Evolutionary conservation across 2,888 invertebrate genomes (phyloP).

Genomic region (Heliconius sara): DNA sequence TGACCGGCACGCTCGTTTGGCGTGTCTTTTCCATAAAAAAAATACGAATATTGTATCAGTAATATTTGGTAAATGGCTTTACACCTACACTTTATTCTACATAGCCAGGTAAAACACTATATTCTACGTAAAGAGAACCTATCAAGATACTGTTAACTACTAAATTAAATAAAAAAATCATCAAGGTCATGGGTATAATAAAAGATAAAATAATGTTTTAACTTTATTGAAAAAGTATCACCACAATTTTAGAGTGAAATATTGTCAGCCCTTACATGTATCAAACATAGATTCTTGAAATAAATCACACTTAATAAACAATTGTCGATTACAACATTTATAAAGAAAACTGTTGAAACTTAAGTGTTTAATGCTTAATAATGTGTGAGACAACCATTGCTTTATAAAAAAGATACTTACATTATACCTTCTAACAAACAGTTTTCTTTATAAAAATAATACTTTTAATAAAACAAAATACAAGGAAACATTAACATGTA

Average conservation of each 20-base stretch:
- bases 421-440: slow-evolving; percentile 30
- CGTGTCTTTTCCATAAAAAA: no score
- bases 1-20: no score
- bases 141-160: background rate
- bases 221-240: slow-evolving; percentile 77
- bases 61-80: no score
- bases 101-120: no score
- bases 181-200: background rate
- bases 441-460: slow-evolving; percentile 43
- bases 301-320: slow-evolving; percentile 42
- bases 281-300: slow-evolving; percentile 50
- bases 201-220: slow-evolving; percentile 48
- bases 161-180: background rate
- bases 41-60: no score
- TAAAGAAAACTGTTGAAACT: slow-evolving; percentile 32
- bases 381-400: slow-evolving; percentile 7
- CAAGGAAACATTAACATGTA: slow-evolving; percentile 28
- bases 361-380: slow-evolving; percentile 6
- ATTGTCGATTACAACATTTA: slow-evolving; percentile 21
- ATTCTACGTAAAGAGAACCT: background rate
- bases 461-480: slow-evolving; percentile 40
- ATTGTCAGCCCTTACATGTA: slow-evolving; percentile 71
- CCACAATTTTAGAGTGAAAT: slow-evolving; percentile 74
- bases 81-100: background rate
- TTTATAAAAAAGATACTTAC: slow-evolving; percentile 25